Evolutionary conservation across 2,113 vertebrate species (phyloP).

Genomic region (Gadus macrocephalus): DNA sequence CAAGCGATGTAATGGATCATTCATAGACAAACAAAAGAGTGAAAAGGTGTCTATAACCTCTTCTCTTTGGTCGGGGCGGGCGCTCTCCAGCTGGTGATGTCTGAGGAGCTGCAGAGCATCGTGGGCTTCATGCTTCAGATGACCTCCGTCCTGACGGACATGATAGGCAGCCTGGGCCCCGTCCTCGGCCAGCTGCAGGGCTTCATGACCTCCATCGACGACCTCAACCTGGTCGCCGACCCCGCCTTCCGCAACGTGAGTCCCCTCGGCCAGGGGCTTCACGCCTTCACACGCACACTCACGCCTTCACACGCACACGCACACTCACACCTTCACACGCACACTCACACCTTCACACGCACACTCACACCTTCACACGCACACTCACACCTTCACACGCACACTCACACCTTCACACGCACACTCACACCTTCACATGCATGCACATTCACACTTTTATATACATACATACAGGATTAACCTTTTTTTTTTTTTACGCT

Average conservation of each 20-base stretch:
- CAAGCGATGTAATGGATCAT: too few species aligned
- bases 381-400: neutral
- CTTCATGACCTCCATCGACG: constrained; percentile 44
- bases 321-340: neutral
- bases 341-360: neutral
- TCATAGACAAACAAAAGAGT: neutral
- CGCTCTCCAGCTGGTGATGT: constrained; percentile 58
- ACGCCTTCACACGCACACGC: neutral
- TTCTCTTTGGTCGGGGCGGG: neutral
- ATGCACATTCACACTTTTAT: neutral
- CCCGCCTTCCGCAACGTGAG: constrained; percentile 44
- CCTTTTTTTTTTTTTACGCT: neutral
- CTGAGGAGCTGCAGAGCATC: constrained; percentile 62
- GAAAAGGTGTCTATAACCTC: neutral
- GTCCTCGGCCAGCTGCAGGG: constrained; percentile 49
- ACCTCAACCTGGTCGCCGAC: constrained; percentile 52
- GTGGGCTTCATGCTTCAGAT: constrained; percentile 51
- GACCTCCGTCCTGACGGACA: constrained; percentile 36
- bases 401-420: too few species aligned
- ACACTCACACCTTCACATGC: neutral
- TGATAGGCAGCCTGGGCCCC: constrained; percentile 58
- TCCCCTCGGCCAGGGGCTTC: neutral
- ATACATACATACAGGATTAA: neutral
- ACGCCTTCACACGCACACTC: neutral
- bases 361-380: neutral